phyloP scores from a whole-genome alignment of 2,113 vertebrate species.

The Barbus barbus region DNA sequence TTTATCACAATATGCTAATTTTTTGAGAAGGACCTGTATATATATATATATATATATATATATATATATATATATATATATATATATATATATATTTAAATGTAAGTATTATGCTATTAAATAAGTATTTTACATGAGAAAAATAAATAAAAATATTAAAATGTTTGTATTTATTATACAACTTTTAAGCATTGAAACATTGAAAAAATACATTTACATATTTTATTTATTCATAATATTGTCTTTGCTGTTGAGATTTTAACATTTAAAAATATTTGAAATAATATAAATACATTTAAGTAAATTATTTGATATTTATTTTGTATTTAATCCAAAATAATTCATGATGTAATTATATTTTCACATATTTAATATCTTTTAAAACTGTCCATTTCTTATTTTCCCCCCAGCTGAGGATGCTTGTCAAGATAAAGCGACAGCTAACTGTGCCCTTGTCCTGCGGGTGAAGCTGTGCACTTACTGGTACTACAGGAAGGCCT shows the following conservation, averaged over 20 bases:
- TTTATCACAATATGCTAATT: too few relatives aligned
- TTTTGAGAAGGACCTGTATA: too few relatives aligned
- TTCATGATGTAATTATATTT: neutral
- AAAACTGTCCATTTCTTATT: neutral
- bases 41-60: too few relatives aligned
- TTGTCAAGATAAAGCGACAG: constrained; percentile 79
- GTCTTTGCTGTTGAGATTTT: neutral
- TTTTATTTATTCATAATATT: neutral
- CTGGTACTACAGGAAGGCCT: constrained; percentile 85
- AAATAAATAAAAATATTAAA: neutral
- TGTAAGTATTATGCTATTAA: too few relatives aligned
- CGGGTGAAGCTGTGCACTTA: constrained; percentile 86
- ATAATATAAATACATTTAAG: neutral
- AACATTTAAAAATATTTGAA: neutral
- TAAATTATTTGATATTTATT: neutral
- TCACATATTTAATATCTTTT: neutral
- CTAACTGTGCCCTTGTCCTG: constrained; percentile 82
- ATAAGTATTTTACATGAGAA: neutral
- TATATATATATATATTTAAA: too few relatives aligned
- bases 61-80: too few relatives aligned
- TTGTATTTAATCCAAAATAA: neutral
- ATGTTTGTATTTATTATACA: neutral
- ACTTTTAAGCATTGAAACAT: neutral
- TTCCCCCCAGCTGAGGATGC: constrained; percentile 67
- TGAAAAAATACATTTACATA: too few relatives aligned